Percentiles rank a stretch among this genome's conserved stretches.
Conservation (phyloP, 2,113 vertebrate genomes). For the Cebus imitator region DNA sequence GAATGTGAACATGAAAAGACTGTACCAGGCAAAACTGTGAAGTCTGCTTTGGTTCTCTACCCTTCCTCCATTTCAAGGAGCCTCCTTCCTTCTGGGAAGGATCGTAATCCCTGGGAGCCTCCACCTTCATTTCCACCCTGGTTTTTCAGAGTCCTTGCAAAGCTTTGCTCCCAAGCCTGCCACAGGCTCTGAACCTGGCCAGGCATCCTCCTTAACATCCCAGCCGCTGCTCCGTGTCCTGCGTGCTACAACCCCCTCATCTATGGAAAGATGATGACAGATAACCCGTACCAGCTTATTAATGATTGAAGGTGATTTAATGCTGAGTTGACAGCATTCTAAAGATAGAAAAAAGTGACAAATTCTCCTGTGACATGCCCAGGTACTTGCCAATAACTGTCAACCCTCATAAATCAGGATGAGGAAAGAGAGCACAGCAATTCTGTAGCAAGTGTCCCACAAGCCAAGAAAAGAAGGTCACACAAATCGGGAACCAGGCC, state of each 20-base stretch:
- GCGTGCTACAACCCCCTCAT: not conserved
- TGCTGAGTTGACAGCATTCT: constrained; percentile 44
- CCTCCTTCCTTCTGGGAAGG: not conserved
- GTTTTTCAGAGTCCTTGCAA: not conserved
- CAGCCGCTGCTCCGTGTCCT: not conserved
- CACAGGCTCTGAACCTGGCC: not conserved
- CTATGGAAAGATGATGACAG: not conserved
- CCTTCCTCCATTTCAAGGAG: not conserved
- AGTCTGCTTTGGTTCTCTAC: not conserved
- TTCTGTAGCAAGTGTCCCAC: not conserved
- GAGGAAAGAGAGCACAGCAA: not conserved
- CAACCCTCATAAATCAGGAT: constrained; percentile 11
- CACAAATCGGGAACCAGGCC: not conserved
- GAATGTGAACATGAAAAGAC: not conserved
- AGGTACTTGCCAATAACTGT: constrained; percentile 41
- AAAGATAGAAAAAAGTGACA: constrained; percentile 49
- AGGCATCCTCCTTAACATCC: rapidly evolving
- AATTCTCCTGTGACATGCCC: constrained; percentile 3
- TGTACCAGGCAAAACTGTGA: not conserved
- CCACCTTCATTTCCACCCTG: not conserved
- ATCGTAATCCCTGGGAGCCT: not conserved
- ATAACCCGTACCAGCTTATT: not conserved
- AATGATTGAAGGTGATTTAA: constrained; percentile 44
- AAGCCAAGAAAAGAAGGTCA: not conserved
- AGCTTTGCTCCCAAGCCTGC: not conserved